Percentiles rank a stretch among this genome's conserved stretches.
These are phyloP conservation scores for Trichopria drosophilae DNA, from an alignment of 2,888 invertebrate species.

Conservation along the genomic window DNA sequence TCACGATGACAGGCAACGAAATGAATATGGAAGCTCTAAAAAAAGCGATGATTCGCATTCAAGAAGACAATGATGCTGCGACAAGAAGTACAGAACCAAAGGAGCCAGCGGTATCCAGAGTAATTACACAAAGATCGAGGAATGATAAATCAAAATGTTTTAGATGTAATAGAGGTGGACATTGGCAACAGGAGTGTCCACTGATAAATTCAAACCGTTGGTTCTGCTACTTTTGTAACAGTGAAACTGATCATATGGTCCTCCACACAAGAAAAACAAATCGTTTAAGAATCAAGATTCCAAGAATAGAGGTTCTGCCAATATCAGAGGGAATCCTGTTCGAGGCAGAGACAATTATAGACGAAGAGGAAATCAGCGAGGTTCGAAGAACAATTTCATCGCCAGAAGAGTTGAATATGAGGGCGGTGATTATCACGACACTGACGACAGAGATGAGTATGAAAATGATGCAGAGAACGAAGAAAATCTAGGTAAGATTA, in stretches of 20 bases:
- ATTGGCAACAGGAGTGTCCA: constrained; percentile 24
- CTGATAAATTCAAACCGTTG: constrained; percentile 2
- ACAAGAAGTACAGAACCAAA: constrained; percentile 8
- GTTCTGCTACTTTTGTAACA: constrained; percentile 18
- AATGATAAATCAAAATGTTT: too few species aligned
- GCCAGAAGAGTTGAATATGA: too few species aligned
- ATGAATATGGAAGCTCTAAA: constrained; percentile 29
- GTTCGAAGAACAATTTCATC: constrained; percentile 13
- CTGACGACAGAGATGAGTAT: constrained; percentile 28
- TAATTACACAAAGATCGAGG: too few species aligned
- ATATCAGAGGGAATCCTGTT: constrained; percentile 13
- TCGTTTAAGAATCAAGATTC: not conserved
- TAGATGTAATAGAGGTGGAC: constrained; percentile 24
- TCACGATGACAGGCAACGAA: constrained; percentile 27
- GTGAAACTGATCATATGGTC: constrained; percentile 7
- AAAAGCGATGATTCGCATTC: too few species aligned
- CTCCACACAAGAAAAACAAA: constrained; percentile 17
- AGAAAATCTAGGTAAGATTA: constrained; percentile 5
- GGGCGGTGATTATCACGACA: too few species aligned
- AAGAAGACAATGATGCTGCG: constrained; percentile 25
- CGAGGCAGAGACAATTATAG: too few species aligned
- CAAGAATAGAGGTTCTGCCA: constrained; percentile 5
- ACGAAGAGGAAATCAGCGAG: constrained; percentile 16
- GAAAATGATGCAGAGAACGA: constrained; percentile 1
- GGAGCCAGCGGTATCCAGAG: constrained; percentile 18